phyloP scores from a whole-genome alignment of 2,888 invertebrate species.

The Capitulum mitella region DNA sequence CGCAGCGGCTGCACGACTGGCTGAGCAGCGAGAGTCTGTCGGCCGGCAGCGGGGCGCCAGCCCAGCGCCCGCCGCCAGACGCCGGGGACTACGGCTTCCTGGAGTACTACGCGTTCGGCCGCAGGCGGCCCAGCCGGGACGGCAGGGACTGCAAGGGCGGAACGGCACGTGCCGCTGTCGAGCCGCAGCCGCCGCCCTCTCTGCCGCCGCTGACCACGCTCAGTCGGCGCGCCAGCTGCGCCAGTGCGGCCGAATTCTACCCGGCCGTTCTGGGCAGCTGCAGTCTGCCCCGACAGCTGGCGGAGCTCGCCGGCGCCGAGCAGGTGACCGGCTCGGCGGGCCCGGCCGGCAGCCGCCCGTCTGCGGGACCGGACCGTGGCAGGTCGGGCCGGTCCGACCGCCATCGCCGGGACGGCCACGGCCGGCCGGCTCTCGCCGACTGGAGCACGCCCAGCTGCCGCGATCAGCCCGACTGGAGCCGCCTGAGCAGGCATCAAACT shows the following conservation, averaged over 20 bases:
- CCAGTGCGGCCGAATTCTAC: not conserved
- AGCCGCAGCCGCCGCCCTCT: not conserved
- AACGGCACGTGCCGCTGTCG: not conserved
- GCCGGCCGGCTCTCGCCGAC: not conserved
- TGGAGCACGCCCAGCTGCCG: not conserved
- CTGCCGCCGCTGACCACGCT: not conserved
- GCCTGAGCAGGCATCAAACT: no score
- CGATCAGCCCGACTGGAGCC: not conserved
- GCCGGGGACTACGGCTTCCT: conserved; percentile 1
- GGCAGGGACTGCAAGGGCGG: not conserved
- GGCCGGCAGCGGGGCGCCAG: not conserved
- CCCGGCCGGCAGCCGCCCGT: not conserved
- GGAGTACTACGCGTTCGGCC: not conserved
- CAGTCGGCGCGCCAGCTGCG: not conserved
- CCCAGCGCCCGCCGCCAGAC: not conserved
- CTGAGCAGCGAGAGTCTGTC: conserved; percentile 1
- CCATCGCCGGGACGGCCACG: not conserved
- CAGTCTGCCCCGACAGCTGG: not conserved
- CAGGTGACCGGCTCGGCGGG: not conserved
- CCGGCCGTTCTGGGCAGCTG: not conserved
- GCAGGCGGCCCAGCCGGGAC: not conserved
- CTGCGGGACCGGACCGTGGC: not conserved
- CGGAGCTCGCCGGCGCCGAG: not conserved
- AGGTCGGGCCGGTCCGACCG: not conserved
- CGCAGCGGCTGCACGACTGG: not conserved